These are phyloP conservation scores for Hirudinaria manillensis DNA, from an alignment of 2,888 invertebrate species.

Conservation along the genomic window DNA sequence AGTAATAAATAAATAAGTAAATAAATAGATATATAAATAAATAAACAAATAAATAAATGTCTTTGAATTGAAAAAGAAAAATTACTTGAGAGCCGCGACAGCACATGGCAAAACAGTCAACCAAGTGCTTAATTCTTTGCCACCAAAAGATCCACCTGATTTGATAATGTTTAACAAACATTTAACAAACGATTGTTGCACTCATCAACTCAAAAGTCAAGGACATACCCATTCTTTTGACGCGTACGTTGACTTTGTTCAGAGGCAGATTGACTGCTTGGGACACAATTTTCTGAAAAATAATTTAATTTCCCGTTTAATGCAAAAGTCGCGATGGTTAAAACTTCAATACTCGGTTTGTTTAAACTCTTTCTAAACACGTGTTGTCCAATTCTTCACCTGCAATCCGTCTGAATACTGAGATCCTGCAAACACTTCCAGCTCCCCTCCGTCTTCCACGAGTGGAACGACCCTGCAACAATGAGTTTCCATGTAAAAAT, in stretches of 20 bases:
- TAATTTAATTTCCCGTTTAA: neutral
- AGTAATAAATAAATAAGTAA: neutral
- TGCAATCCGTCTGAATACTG: slow-evolving; percentile 60
- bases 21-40: neutral
- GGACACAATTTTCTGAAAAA: slow-evolving; percentile 57
- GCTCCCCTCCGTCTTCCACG: slow-evolving; percentile 68
- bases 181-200: neutral
- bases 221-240: slow-evolving; percentile 65
- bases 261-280: slow-evolving; percentile 68
- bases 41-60: too few species aligned
- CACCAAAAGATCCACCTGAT: slow-evolving; percentile 84
- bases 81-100: slow-evolving; percentile 71
- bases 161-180: neutral
- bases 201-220: neutral
- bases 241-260: slow-evolving; percentile 67
- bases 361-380: too few species aligned
- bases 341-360: too few species aligned
- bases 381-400: slow-evolving; percentile 52
- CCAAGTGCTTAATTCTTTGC: slow-evolving; percentile 75
- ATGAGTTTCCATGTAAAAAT: slow-evolving; percentile 85
- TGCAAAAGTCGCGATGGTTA: too few species aligned
- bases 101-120: slow-evolving; percentile 67
- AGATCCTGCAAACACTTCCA: slow-evolving; percentile 74
- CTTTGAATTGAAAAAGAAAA: slow-evolving; percentile 27
- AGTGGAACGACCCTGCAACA: slow-evolving; percentile 57